These are phyloP conservation scores for Zeugodacus cucurbitae DNA, from an alignment of 1,140 invertebrate genomes.

Conservation along the genomic window DNA sequence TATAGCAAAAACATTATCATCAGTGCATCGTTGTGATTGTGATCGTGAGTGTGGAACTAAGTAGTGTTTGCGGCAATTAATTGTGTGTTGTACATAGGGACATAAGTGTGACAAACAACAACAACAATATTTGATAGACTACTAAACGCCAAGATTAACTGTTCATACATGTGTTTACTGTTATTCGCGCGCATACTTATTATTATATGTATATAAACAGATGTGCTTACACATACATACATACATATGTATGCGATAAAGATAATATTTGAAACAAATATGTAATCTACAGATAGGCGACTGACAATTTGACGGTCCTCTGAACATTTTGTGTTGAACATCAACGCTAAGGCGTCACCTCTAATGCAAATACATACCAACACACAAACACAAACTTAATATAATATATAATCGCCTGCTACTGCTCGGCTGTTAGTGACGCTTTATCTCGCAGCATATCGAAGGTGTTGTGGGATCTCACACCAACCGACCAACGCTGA, in stretches of 20 bases:
- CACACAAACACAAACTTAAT: neutral
- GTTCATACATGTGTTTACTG: neutral
- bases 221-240: neutral
- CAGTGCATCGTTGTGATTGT: no score
- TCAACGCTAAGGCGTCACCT: neutral
- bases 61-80: neutral
- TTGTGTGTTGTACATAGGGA: neutral
- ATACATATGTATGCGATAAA: neutral
- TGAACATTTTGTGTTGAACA: neutral
- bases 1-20: neutral
- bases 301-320: neutral
- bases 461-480: neutral
- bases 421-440: neutral
- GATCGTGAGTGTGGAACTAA: no score
- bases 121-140: neutral
- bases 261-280: conserved; percentile 31
- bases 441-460: neutral
- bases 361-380: neutral
- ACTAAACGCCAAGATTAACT: neutral
- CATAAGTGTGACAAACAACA: conserved; percentile 11
- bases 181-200: neutral
- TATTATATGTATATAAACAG: neutral
- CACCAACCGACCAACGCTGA: neutral
- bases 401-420: neutral
- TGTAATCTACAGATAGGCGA: neutral